A percentile compares a stretch with the other conserved stretches of the same genome.
Conservation (phyloP, 2,797 vertebrate species). For the Sebastolobus alascanus region DNA sequence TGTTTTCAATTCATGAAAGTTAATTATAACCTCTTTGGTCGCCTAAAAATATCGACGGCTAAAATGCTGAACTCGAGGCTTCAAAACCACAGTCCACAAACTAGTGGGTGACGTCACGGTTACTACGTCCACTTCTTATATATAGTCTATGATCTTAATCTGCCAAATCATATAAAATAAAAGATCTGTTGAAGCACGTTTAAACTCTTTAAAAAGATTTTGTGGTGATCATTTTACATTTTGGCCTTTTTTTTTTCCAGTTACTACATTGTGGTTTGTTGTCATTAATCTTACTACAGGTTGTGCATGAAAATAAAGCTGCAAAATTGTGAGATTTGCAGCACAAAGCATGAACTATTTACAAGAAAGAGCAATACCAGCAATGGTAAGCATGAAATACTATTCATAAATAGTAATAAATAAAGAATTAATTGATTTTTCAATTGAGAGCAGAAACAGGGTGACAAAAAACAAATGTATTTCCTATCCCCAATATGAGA, state of each 20-base stretch:
- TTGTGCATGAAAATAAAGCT: constrained; percentile 68
- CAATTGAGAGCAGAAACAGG: not conserved
- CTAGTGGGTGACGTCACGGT: no score
- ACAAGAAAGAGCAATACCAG: constrained; percentile 43
- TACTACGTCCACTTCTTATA: no score
- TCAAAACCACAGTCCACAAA: no score
- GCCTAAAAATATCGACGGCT: no score
- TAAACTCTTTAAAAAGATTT: not conserved
- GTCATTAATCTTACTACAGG: constrained; percentile 53
- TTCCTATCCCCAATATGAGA: not conserved
- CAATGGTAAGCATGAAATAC: constrained; percentile 56
- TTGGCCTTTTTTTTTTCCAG: constrained; percentile 2
- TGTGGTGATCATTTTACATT: not conserved
- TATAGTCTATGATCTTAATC: not conserved
- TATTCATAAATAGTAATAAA: not conserved
- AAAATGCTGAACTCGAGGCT: no score
- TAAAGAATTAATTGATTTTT: not conserved
- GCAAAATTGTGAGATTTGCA: constrained; percentile 58
- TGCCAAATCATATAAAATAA: not conserved
- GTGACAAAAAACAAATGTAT: not conserved
- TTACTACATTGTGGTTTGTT: constrained; percentile 46
- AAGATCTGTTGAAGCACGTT: not conserved
- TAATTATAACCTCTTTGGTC: no score
- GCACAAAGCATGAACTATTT: constrained; percentile 65
- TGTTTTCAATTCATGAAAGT: no score